Conservation (phyloP, 2,797 vertebrate genomes). For the Epinephelus coioides region DNA sequence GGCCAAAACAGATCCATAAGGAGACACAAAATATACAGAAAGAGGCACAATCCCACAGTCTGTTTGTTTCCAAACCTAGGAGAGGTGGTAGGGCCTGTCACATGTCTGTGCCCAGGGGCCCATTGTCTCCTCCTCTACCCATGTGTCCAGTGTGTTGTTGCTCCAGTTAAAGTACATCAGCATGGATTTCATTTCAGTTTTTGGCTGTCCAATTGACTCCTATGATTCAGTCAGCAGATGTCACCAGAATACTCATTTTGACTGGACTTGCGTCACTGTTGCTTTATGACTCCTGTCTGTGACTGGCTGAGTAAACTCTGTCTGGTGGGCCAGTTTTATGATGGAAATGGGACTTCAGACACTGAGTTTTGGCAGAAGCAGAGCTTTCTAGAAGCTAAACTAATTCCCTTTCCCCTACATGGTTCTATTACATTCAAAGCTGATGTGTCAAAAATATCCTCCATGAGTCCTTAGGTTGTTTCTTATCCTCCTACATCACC, state of each 20-base stretch:
- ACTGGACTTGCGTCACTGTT: conserved; percentile 32
- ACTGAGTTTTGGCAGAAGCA: not conserved
- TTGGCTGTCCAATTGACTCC: not conserved
- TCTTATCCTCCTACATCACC: conserved; percentile 1
- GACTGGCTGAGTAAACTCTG: conserved; percentile 45
- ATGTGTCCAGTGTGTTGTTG: not conserved
- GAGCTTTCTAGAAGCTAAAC: not conserved
- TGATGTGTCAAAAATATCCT: conserved; percentile 1
- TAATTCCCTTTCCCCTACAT: not conserved
- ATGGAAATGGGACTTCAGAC: conserved; percentile 33
- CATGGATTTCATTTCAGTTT: not conserved
- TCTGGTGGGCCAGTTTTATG: conserved; percentile 12
- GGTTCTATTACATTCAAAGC: not conserved
- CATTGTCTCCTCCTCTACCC: too few relatives aligned
- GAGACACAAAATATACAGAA: too few relatives aligned
- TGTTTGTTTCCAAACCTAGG: too few relatives aligned
- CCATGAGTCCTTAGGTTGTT: not conserved
- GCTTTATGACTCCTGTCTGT: conserved; percentile 47
- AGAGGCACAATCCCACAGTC: too few relatives aligned
- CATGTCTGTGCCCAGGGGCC: too few relatives aligned
- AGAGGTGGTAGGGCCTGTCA: too few relatives aligned
- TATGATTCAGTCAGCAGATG: conserved; percentile 75
- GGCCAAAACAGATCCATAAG: too few relatives aligned
- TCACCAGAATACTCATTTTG: conserved; percentile 65
- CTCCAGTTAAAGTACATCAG: conserved; percentile 1